These are phyloP conservation scores for Trichogramma evanescens DNA, from an alignment of 2,888 invertebrate species.

Conservation along the genomic window DNA sequence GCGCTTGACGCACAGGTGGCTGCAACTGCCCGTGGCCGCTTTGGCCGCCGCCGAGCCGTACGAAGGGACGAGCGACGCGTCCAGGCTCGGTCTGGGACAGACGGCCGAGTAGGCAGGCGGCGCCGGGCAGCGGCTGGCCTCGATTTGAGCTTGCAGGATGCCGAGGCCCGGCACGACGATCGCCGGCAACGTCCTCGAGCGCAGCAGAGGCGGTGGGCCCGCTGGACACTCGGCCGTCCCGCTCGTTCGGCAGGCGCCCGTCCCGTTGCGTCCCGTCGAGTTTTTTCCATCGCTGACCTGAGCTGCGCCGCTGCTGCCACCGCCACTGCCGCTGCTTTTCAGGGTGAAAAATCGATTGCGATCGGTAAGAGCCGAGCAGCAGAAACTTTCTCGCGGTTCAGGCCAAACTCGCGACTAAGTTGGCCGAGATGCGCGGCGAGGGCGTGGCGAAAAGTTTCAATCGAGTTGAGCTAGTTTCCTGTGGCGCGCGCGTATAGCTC, in stretches of 20 bases:
- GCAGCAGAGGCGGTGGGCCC: slow-evolving; percentile 67
- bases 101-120: slow-evolving; percentile 27
- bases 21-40: slow-evolving; percentile 22
- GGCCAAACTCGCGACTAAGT: too few species aligned
- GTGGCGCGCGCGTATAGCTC: too few species aligned
- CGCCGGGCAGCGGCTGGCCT: slow-evolving; percentile 49
- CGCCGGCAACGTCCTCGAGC: slow-evolving; percentile 80
- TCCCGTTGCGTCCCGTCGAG: slow-evolving; percentile 27
- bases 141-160: slow-evolving; percentile 75
- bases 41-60: slow-evolving; percentile 14
- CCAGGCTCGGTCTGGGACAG: slow-evolving; percentile 18
- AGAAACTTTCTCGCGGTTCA: too few species aligned
- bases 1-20: slow-evolving; percentile 25
- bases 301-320: slow-evolving; percentile 27
- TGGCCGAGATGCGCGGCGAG: too few species aligned
- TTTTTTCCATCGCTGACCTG: neutral
- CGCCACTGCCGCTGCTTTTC: slow-evolving; percentile 32
- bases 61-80: slow-evolving; percentile 27
- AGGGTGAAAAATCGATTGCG: too few species aligned
- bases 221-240: neutral
- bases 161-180: slow-evolving; percentile 80
- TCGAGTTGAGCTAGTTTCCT: too few species aligned
- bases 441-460: too few species aligned
- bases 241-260: slow-evolving; percentile 26
- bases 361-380: too few species aligned